Evolutionary conservation across 2,888 invertebrate genomes (phyloP).

Genomic region (Cotesia congregata): DNA sequence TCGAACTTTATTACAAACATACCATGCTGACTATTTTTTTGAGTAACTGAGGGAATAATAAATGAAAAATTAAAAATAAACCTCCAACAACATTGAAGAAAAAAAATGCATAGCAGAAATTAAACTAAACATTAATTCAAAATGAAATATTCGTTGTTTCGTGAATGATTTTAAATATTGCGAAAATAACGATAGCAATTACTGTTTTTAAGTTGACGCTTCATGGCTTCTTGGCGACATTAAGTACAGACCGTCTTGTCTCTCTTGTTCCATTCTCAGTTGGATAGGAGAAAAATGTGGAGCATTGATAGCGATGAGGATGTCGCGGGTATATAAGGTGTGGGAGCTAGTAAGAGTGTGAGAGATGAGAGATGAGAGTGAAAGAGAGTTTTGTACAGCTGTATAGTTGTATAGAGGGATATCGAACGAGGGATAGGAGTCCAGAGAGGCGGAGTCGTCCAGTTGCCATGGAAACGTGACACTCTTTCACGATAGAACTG

Average conservation of each 20-base stretch:
- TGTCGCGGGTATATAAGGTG: neutral
- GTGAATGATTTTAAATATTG: slow-evolving; percentile 7
- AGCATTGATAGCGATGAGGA: slow-evolving; percentile 33
- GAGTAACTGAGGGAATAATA: neutral
- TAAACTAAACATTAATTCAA: no score
- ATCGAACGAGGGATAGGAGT: slow-evolving; percentile 43
- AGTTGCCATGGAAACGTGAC: slow-evolving; percentile 49
- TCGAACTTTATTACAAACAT: slow-evolving; percentile 35
- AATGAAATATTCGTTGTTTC: no score
- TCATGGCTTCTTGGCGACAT: neutral
- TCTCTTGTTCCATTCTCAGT: neutral
- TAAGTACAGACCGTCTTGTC: neutral
- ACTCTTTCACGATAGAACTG: slow-evolving; percentile 42
- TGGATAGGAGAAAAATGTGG: slow-evolving; percentile 19
- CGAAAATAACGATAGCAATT: neutral
- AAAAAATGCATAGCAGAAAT: no score
- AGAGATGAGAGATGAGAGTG: slow-evolving; percentile 3
- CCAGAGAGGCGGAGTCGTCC: slow-evolving; percentile 46
- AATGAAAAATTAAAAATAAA: neutral
- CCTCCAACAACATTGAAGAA: no score
- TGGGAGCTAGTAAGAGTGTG: neutral
- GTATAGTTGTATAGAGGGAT: slow-evolving; percentile 33
- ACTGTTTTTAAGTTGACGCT: neutral
- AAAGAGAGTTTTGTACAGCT: slow-evolving; percentile 11
- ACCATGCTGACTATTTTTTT: slow-evolving; percentile 2